Conservation (phyloP, 2,797 vertebrate genomes). For the Champsocephalus esox region DNA sequence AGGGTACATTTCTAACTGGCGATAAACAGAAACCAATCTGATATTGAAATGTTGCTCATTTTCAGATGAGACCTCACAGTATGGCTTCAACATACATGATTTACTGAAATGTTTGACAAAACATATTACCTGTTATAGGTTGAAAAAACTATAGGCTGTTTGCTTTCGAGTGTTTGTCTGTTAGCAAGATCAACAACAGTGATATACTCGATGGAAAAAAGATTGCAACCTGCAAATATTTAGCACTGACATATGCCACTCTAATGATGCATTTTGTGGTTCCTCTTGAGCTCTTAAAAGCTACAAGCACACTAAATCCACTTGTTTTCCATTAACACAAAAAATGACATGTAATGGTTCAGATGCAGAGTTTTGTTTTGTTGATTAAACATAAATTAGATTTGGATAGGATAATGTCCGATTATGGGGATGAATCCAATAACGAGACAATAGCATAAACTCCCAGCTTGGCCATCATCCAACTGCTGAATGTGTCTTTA, state of each 20-base stretch:
- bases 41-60: constrained; percentile 34
- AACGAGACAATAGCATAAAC: constrained; percentile 53
- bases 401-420: constrained; percentile 32
- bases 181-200: constrained; percentile 12
- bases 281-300: constrained; percentile 51
- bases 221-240: constrained; percentile 47
- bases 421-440: constrained; percentile 60
- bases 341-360: constrained; percentile 37
- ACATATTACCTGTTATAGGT: constrained; percentile 8
- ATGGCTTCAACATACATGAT: constrained; percentile 31
- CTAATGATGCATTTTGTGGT: constrained; percentile 50
- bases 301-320: constrained; percentile 51
- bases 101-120: constrained; percentile 18
- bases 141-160: neutral
- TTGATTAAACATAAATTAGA: constrained; percentile 53
- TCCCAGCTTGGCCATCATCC: constrained; percentile 46
- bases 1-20: constrained; percentile 50
- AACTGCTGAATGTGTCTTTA: constrained; percentile 51
- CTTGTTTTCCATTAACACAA: constrained; percentile 59
- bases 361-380: constrained; percentile 46
- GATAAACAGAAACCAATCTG: constrained; percentile 44
- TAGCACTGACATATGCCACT: constrained; percentile 49
- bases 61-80: constrained; percentile 20
- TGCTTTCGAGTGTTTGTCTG: constrained; percentile 13
- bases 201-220: constrained; percentile 22